Evolutionary conservation across 2,797 vertebrate species (phyloP).

Genomic region (Gila robusta): DNA sequence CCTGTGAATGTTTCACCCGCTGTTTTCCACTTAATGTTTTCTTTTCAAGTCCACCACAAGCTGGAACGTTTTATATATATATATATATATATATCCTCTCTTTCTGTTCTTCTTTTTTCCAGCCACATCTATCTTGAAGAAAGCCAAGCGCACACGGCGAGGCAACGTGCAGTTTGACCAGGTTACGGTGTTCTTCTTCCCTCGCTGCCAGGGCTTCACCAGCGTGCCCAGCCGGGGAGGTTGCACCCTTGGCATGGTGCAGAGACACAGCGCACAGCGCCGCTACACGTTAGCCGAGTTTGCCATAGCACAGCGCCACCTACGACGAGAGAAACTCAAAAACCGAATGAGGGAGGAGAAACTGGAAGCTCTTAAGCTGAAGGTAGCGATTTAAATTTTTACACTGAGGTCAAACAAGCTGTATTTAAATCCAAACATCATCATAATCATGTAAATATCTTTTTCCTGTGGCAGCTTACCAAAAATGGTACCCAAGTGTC

Average conservation of each 20-base stretch:
- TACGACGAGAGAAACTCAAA: constrained; percentile 86
- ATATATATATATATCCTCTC: not conserved
- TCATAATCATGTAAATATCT: not conserved
- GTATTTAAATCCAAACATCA: not conserved
- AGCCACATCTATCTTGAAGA: constrained; percentile 94
- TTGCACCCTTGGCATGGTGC: constrained; percentile 94
- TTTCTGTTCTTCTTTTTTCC: constrained; percentile 9
- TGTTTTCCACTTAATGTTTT: constrained; percentile 24
- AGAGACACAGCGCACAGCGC: constrained; percentile 83
- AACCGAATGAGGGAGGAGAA: constrained; percentile 91
- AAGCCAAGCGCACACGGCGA: constrained; percentile 83
- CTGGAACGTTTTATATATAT: not conserved
- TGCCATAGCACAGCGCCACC: constrained; percentile 84
- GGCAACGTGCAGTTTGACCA: constrained; percentile 90
- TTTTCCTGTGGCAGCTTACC: constrained; percentile 79
- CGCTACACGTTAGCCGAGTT: constrained; percentile 92
- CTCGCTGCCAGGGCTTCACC: constrained; percentile 96
- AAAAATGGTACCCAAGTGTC: constrained; percentile 85
- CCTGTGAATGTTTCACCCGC: not conserved
- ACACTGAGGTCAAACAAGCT: not conserved
- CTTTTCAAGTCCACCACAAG: constrained; percentile 1
- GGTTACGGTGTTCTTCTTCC: constrained; percentile 96
- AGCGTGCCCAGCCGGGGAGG: constrained; percentile 95
- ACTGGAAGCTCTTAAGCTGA: constrained; percentile 85
- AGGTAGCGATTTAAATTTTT: constrained; percentile 76